Percentiles rank a stretch among this genome's conserved stretches.
Evolutionary conservation across 2,113 vertebrate genomes (phyloP).

Genomic region (Patagioenas fasciata): DNA sequence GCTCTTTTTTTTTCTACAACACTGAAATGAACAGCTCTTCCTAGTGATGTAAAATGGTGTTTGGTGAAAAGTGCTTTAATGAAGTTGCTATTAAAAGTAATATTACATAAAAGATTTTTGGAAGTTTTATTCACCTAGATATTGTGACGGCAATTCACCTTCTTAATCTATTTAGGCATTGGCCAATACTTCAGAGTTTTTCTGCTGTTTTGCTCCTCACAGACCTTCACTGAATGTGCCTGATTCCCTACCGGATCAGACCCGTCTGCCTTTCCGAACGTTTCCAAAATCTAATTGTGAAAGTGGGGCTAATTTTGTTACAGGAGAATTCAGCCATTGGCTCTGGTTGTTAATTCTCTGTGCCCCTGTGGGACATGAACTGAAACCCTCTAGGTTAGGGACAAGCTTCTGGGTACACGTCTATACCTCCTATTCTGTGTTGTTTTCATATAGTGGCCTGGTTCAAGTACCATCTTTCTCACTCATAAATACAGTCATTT

Average conservation of each 20-base stretch:
- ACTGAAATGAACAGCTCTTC: background rate
- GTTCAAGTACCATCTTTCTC: background rate
- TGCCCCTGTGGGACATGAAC: background rate
- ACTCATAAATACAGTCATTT: background rate
- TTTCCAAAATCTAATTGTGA: background rate
- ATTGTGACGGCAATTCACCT: background rate
- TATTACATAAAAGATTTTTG: background rate
- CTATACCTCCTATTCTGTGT: too few relatives aligned
- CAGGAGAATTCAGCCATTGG: too few relatives aligned
- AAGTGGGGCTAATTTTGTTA: too few relatives aligned
- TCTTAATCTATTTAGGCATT: background rate
- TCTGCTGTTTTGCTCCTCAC: background rate
- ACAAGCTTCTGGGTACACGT: background rate
- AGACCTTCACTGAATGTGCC: background rate
- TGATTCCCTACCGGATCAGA: background rate
- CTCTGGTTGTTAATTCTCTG: background rate
- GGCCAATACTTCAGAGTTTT: background rate
- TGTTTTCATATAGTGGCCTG: rapidly evolving
- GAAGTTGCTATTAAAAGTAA: background rate
- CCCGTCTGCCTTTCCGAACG: background rate
- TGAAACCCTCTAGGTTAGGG: background rate
- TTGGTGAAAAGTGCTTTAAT: background rate
- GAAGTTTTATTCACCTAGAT: background rate
- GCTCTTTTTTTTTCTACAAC: background rate
- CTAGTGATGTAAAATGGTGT: background rate